Conservation (phyloP, 2,888 invertebrate genomes). For the Sarcophaga subvicina region DNA sequence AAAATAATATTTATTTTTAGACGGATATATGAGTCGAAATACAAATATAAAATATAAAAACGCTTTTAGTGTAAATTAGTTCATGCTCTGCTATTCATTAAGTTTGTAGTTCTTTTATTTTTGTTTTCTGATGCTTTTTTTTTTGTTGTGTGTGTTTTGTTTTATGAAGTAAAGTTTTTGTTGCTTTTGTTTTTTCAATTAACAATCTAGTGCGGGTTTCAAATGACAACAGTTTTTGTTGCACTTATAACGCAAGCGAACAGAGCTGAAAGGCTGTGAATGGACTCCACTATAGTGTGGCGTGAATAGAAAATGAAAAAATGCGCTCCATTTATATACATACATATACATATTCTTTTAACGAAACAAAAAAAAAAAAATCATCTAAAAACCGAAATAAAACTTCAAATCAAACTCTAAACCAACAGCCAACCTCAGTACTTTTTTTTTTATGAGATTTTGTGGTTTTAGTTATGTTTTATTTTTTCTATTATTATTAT, state of each 20-base stretch:
- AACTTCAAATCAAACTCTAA: constrained; percentile 45
- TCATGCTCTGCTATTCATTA: constrained; percentile 44
- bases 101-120: constrained; percentile 25
- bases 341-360: constrained; percentile 5
- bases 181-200: constrained; percentile 57
- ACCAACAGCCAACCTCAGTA: neutral
- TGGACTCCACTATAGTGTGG: neutral
- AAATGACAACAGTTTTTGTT: constrained; percentile 60
- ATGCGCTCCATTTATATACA: constrained; percentile 35
- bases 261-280: neutral
- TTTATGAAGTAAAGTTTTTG: constrained; percentile 12
- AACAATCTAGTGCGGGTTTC: constrained; percentile 53
- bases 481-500: neutral
- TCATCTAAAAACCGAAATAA: neutral
- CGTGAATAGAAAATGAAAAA: constrained; percentile 20
- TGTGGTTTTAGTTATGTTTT: neutral
- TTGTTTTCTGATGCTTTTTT: constrained; percentile 15
- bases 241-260: neutral
- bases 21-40: neutral
- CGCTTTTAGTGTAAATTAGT: constrained; percentile 51
- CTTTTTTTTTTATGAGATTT: constrained; percentile 11
- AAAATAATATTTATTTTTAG: neutral
- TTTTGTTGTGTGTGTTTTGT: neutral
- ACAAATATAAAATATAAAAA: constrained; percentile 1
- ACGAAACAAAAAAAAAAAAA: neutral